Evolutionary conservation across 2,113 vertebrate species (phyloP).

Genomic region (Cranoglanis bouderius): DNA sequence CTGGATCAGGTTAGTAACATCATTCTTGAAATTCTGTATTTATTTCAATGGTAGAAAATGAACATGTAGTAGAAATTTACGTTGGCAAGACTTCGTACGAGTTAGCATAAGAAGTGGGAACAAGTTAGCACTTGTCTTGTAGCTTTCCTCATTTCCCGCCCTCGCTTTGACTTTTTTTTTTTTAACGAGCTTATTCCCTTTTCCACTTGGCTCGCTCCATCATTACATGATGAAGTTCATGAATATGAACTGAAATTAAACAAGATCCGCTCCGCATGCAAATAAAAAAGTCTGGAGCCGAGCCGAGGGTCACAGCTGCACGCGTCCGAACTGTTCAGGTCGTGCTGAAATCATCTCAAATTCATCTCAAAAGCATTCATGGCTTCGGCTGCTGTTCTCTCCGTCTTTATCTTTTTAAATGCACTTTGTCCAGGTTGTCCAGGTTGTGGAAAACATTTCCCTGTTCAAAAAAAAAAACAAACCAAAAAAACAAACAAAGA

Average conservation of each 20-base stretch:
- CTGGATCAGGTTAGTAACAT: constrained; percentile 13
- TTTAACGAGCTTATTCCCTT: neutral
- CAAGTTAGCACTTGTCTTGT: neutral
- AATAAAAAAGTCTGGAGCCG: constrained; percentile 18
- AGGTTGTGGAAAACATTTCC: constrained; percentile 22
- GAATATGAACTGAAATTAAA: constrained; percentile 3
- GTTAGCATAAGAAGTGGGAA: neutral
- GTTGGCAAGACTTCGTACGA: neutral
- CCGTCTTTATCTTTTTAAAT: constrained; percentile 21
- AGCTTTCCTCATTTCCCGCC: neutral
- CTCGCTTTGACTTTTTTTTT: neutral
- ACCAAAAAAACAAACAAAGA: no score
- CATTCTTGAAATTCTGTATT: neutral
- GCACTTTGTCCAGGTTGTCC: constrained; percentile 29
- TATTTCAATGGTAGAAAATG: constrained; percentile 10
- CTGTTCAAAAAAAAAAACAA: constrained; percentile 23
- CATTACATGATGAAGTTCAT: constrained; percentile 7
- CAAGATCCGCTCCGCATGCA: constrained; percentile 28
- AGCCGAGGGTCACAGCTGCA: neutral
- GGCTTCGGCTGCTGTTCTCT: neutral
- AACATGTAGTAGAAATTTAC: neutral
- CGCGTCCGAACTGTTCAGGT: constrained; percentile 9
- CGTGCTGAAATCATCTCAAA: constrained; percentile 26
- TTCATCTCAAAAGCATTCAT: no score
- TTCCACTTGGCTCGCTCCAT: neutral